These are phyloP conservation scores for Cheilosia soror DNA, from an alignment of 2,888 invertebrate species.

Conservation along the genomic window DNA sequence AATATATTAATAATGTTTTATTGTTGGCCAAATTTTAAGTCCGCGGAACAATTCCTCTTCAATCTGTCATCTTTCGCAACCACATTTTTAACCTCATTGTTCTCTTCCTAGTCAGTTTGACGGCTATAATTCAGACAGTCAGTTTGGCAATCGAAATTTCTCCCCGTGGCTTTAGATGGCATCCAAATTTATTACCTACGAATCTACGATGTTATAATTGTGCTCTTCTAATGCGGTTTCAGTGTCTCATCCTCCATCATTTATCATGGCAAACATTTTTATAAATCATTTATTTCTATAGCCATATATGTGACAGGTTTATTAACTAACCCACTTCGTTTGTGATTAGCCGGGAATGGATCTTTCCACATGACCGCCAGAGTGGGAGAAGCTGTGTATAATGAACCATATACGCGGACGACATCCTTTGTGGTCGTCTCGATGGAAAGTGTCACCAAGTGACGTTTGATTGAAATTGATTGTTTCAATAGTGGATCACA, in stretches of 20 bases:
- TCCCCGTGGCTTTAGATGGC: too few species aligned
- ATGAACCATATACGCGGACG: conserved; percentile 37
- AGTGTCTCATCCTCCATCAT: conserved; percentile 44
- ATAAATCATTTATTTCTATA: conserved; percentile 46
- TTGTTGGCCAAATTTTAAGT: too few species aligned
- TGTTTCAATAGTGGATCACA: background rate
- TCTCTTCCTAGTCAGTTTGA: too few species aligned
- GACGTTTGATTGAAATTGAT: conserved; percentile 60
- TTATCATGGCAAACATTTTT: conserved; percentile 52
- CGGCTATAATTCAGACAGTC: too few species aligned
- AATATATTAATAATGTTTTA: too few species aligned
- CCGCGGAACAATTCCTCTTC: too few species aligned
- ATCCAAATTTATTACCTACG: too few species aligned
- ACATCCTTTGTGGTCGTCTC: conserved; percentile 35
- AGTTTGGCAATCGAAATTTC: too few species aligned
- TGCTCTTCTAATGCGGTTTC: conserved; percentile 41
- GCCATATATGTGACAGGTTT: conserved; percentile 48
- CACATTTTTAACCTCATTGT: too few species aligned
- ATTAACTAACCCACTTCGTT: conserved; percentile 36
- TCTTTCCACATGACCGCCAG: background rate
- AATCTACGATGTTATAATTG: background rate
- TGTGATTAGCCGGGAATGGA: conserved; percentile 5
- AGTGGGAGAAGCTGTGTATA: background rate
- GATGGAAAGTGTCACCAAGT: conserved; percentile 36
- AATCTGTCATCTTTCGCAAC: too few species aligned